A percentile compares a stretch with the other conserved stretches of the same genome.
Conservation (phyloP, 2,797 vertebrate species). For the Carapus acus region DNA sequence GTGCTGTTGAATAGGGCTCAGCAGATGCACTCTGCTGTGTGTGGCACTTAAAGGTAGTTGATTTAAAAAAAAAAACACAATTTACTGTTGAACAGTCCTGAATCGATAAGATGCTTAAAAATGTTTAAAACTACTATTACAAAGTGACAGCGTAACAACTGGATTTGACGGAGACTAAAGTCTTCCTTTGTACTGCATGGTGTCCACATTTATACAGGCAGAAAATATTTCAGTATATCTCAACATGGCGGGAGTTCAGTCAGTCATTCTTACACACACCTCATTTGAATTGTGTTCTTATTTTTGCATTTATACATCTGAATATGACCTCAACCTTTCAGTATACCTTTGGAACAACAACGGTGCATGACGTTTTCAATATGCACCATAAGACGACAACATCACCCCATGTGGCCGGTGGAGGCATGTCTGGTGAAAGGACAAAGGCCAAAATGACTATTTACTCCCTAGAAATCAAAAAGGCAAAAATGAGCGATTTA, state of each 20-base stretch:
- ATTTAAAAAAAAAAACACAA: not conserved
- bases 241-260: no score
- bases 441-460: not conserved
- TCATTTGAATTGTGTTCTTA: no score
- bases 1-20: no score
- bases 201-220: no score
- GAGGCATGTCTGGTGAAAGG: not conserved
- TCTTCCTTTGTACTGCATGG: no score
- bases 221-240: no score
- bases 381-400: not conserved
- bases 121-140: not conserved
- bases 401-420: not conserved
- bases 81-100: not conserved
- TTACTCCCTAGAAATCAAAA: conserved; percentile 1
- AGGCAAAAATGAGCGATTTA: conserved; percentile 12
- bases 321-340: not conserved
- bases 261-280: no score
- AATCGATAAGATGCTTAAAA: not conserved
- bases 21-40: not conserved
- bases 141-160: not conserved
- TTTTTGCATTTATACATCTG: no score
- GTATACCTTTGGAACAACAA: conserved; percentile 5
- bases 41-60: conserved; percentile 4
- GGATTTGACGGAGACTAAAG: no score
- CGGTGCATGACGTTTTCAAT: not conserved